Percentiles rank a stretch among this genome's conserved stretches.
Conservation (phyloP, 2,888 invertebrate species). For the Formica aserva region DNA sequence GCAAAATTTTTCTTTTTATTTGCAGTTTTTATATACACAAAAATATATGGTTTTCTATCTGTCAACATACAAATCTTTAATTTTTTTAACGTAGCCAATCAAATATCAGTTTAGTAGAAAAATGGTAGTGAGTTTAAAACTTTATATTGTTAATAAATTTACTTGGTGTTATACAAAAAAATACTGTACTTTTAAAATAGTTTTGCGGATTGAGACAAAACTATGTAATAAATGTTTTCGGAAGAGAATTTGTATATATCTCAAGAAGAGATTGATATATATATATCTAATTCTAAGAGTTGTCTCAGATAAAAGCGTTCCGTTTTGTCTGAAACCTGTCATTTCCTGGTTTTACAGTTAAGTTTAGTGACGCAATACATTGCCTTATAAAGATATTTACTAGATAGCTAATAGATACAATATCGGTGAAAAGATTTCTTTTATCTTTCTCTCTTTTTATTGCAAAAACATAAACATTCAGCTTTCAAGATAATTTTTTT, state of each 20-base stretch:
- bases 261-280: not conserved
- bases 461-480: not conserved
- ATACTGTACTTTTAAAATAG: not conserved
- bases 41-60: not conserved
- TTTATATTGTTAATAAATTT: not conserved
- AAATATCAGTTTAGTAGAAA: constrained; percentile 5
- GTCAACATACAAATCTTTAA: not conserved
- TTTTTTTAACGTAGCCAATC: not conserved
- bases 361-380: not conserved
- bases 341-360: constrained; percentile 15
- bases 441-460: not conserved
- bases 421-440: not conserved
- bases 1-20: not conserved
- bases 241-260: not conserved
- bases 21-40: not conserved
- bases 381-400: constrained; percentile 3
- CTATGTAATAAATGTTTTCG: not conserved
- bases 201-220: not conserved
- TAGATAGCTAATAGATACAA: not conserved
- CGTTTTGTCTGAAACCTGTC: not conserved
- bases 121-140: not conserved
- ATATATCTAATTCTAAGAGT: not conserved
- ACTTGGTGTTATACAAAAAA: constrained; percentile 6
- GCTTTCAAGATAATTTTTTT: not conserved
- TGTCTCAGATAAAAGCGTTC: constrained; percentile 19